Evolutionary conservation across 2,888 invertebrate genomes (phyloP).

Genomic region (Thymelicus sylvestris): DNA sequence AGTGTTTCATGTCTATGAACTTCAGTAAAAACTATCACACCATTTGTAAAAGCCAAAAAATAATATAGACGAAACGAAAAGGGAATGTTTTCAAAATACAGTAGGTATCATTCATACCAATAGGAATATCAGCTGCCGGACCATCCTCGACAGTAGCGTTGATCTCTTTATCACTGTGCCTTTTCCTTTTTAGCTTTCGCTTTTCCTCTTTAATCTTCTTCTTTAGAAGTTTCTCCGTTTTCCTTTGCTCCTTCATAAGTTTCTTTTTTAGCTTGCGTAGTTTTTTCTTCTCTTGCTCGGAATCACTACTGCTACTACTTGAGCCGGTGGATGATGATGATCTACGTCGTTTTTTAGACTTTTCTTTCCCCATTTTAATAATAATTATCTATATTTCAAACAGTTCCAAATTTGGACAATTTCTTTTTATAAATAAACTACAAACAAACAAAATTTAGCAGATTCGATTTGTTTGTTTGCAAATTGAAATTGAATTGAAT

Average conservation of each 20-base stretch:
- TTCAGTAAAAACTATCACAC: too few relatives aligned
- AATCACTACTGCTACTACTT: constrained; percentile 74
- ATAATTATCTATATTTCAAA: neutral
- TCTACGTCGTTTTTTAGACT: constrained; percentile 67
- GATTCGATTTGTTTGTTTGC: neutral
- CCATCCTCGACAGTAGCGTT: constrained; percentile 54
- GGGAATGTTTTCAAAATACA: neutral
- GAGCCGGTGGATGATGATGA: constrained; percentile 56
- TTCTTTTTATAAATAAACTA: neutral
- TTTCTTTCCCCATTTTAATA: constrained; percentile 69
- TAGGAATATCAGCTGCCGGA: constrained; percentile 71
- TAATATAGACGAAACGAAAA: too few relatives aligned
- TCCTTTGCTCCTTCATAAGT: constrained; percentile 81
- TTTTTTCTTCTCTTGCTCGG: constrained; percentile 77
- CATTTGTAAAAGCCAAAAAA: too few relatives aligned
- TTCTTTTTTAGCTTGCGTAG: constrained; percentile 84
- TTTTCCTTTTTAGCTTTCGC: constrained; percentile 67
- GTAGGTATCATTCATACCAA: constrained; percentile 57
- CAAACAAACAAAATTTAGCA: neutral
- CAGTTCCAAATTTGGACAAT: neutral
- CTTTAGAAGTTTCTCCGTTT: constrained; percentile 79
- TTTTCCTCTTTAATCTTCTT: constrained; percentile 80
- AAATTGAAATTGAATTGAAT: neutral
- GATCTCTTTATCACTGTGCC: constrained; percentile 51
- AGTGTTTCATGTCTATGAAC: too few relatives aligned